Conservation (phyloP, 2,888 invertebrate genomes). For the Eristalis intricaria region DNA sequence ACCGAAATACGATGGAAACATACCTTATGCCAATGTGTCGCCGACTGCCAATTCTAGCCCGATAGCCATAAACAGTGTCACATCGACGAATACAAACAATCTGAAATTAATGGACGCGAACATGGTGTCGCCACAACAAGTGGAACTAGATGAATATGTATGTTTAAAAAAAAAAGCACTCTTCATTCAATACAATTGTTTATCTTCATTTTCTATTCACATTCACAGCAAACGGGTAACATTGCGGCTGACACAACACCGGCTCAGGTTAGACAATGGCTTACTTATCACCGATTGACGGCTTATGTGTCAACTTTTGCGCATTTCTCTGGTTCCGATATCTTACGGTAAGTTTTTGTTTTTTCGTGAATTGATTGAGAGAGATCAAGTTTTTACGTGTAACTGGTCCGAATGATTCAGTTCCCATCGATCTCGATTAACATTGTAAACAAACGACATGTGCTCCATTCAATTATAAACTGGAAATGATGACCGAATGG, state of each 20-base stretch:
- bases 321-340: slow-evolving; percentile 93
- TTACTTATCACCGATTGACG: slow-evolving; percentile 89
- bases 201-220: slow-evolving; percentile 4
- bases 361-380: not conserved
- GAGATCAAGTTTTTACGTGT: not conserved
- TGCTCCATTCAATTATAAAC: no score
- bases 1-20: slow-evolving; percentile 81
- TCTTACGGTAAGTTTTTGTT: slow-evolving; percentile 84
- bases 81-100: slow-evolving; percentile 80
- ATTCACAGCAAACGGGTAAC: slow-evolving; percentile 50
- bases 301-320: slow-evolving; percentile 89
- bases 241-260: slow-evolving; percentile 87
- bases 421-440: no score
- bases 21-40: slow-evolving; percentile 78
- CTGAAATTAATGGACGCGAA: slow-evolving; percentile 80
- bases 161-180: slow-evolving; percentile 48
- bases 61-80: slow-evolving; percentile 81
- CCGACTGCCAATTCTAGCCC: slow-evolving; percentile 79
- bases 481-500: no score
- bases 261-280: slow-evolving; percentile 90
- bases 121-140: slow-evolving; percentile 80
- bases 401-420: not conserved
- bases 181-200: slow-evolving; percentile 15
- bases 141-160: slow-evolving; percentile 80
- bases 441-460: no score